Conservation (phyloP, 2,113 vertebrate species). For the Eonycteris spelaea region DNA sequence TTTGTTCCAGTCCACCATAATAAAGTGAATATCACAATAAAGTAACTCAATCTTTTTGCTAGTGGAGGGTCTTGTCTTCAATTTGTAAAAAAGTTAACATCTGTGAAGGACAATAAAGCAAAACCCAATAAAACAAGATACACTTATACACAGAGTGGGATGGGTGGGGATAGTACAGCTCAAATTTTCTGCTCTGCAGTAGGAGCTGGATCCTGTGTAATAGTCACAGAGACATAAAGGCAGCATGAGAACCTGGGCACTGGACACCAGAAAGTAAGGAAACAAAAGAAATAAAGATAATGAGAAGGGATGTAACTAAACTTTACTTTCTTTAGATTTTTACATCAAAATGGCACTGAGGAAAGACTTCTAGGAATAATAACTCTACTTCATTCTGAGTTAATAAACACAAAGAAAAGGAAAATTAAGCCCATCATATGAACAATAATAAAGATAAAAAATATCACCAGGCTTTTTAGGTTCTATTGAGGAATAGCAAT, state of each 20-base stretch:
- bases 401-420: not conserved
- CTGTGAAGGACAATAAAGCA: not conserved
- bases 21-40: not conserved
- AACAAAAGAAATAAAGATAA: not conserved
- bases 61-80: not conserved
- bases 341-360: not conserved
- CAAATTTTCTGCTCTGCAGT: not conserved
- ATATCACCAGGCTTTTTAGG: not conserved
- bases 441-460: not conserved
- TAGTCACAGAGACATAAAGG: not conserved
- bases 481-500: not conserved
- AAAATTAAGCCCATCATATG: not conserved
- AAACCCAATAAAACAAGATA: not conserved
- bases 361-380: not conserved
- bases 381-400: not conserved
- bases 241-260: not conserved
- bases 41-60: not conserved
- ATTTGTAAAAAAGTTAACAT: not conserved
- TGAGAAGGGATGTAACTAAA: not conserved
- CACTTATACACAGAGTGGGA: not conserved
- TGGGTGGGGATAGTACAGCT: too few species aligned
- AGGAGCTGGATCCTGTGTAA: not conserved
- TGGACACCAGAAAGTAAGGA: not conserved
- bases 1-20: not conserved
- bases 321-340: not conserved